Evolutionary conservation across 2,888 invertebrate species (phyloP).

Genomic region (Noctua pronuba): DNA sequence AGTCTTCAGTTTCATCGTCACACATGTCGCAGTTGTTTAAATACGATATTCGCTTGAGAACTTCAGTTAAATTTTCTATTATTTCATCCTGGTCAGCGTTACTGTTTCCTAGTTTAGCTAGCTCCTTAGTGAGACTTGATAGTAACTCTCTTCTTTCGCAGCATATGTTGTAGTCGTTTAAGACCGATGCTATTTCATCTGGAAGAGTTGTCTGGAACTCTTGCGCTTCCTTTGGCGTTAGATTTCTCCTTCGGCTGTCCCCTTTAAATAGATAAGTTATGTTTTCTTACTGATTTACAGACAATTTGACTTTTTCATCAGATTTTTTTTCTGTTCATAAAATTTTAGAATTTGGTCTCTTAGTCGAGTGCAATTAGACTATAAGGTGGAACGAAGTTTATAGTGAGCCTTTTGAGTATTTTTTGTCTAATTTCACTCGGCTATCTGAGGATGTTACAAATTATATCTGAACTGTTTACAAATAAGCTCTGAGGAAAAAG

Average conservation of each 20-base stretch:
- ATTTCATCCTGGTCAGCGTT: conserved; percentile 30
- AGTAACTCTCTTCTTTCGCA: conserved; percentile 19
- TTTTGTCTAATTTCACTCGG: no score
- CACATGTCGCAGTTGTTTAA: background rate
- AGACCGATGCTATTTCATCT: conserved; percentile 19
- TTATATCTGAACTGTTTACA: background rate
- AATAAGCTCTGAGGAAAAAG: conserved; percentile 1
- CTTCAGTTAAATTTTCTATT: conserved; percentile 12
- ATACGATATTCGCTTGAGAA: background rate
- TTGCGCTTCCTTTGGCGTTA: conserved; percentile 13
- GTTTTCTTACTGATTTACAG: background rate
- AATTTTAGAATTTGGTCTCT: background rate
- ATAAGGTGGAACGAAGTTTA: no score
- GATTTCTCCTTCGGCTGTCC: background rate
- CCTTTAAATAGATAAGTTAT: conserved; percentile 37
- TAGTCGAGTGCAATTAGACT: no score
- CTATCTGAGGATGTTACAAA: background rate
- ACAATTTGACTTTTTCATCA: conserved; percentile 13
- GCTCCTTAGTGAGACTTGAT: background rate
- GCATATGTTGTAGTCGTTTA: conserved; percentile 15
- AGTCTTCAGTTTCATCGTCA: conserved; percentile 31
- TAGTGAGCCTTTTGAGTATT: no score
- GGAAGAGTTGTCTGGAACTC: conserved; percentile 9
- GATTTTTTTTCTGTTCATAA: background rate
- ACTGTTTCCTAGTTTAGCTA: conserved; percentile 19